Base-by-base conservation (phyloP, 2,113 vertebrate genomes). In the Calyptommatus sinebrachiatus region DNA sequence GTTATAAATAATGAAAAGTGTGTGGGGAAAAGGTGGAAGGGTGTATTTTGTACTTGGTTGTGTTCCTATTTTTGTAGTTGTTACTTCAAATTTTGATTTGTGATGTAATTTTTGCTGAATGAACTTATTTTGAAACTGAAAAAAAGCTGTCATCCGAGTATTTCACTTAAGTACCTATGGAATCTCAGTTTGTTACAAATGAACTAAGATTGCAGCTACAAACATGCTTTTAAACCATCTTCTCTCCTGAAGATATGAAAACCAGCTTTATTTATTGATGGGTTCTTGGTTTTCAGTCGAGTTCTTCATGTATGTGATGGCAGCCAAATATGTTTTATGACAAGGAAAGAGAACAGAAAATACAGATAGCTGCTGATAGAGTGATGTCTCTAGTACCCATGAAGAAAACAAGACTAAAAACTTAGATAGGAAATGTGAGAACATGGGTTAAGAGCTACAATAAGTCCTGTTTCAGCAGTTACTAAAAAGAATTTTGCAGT, bases 131-230 rank as follows among this genome's bases (percentile, higher is more conserved):
- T 16, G 63, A 10, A 26, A 11, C 14, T 41, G 35, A 41, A 35
- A 24, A 22, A 29, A 63, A 22, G 3, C 22, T 63, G 63, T 75
- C 31, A 62, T 62, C 11, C 26, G 29, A 46, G 26, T 8, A 46
- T 63, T 75, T 60, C 31, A 26, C 63, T n/a, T 21, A 65, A 66
- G 16, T 46, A 4, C 73, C 41, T 63, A 24, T 28, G 26, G 14
- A 45, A 62, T 80, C 73, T 0, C 41, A 81, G 77, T 79, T 81
- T 89, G 24, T 31, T 84, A 83, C 85, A 85, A 84, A 89, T 91
- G 83, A 90, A 85, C 81, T 66, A 73, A 41, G 35, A 41, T 5
- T 41, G 35, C 35, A 41, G 35, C 5, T 5, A 41, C 35, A 41
- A 41, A 41, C 35, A 41, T 41, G 35, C 35, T 41, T 41, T 41